Conservation (phyloP, 1,140 invertebrate genomes). For the Brachionus angularis region DNA sequence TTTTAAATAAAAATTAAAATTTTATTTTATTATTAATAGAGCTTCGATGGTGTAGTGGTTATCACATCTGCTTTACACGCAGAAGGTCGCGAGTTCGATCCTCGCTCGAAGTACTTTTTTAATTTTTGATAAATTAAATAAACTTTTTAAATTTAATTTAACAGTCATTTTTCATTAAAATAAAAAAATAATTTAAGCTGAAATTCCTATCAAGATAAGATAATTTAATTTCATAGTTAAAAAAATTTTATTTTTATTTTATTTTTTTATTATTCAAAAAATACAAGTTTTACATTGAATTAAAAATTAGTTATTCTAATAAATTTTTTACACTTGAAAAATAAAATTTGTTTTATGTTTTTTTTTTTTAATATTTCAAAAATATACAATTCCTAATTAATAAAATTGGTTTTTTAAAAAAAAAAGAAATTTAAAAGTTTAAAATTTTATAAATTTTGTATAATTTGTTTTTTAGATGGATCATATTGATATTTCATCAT, state of each 20-base stretch:
- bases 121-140: background rate
- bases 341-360: no score
- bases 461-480: conserved; percentile 72
- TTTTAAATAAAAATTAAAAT: background rate
- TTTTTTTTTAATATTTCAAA: no score
- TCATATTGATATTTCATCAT: conserved; percentile 85
- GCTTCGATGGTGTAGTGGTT: conserved; percentile 17
- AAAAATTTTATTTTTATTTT: no score
- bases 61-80: no score
- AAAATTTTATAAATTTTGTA: conserved; percentile 66
- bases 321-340: no score
- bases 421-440: conserved; percentile 47
- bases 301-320: no score
- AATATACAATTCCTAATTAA: conserved; percentile 28
- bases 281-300: no score
- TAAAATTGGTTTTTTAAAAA: conserved; percentile 45
- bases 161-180: background rate
- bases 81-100: no score
- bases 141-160: background rate
- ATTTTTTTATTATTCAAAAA: no score
- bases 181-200: no score
- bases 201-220: no score
- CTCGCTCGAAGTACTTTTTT: conserved; percentile 15
- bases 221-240: no score
- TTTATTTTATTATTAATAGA: background rate